Evolutionary conservation across 1,140 invertebrate species (phyloP), one percentile per base, ranked within the genome.

Genomic region (Drosophila prosaltans): DNA sequence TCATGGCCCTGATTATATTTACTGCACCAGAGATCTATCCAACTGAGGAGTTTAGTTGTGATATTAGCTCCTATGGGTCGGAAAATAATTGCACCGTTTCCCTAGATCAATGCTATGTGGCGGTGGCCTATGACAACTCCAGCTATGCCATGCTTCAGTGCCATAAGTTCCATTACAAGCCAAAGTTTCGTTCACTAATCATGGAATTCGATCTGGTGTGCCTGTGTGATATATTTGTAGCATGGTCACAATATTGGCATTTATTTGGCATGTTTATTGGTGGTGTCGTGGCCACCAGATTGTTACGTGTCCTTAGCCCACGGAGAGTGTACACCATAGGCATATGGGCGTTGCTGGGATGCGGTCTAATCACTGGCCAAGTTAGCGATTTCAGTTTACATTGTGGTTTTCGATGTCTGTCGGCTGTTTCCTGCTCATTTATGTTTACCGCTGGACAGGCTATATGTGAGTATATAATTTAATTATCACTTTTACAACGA

Each of bases 221-320:
- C 39, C 64, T 92, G 60, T 72, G 82, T 32, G 91, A 91, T 61
- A 92, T 93, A n/a, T 91, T 93, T 10, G 88, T 93, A 43, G 92
- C 92, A 32, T 92, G 92, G 76, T 92, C 92, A 1, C 92, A 93
- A 73, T 92, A 91, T 65, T 93, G 92, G 89, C 92, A 93, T 81
- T 78, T 93, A 9, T 92, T 92, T 32, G 92, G 92, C 16, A 85
- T 93, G 32, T 75, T 93, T 26, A 63, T 93, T 3, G 92, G 92
- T 10, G 92, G 92, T 39, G 78, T 93, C 3, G 74, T 89, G 36
- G 92, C 90, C 48, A 92, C 91, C 3, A 90, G 92, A 41, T 55
- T 92, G 30, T 91, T 93, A 91, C 74, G 84, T 10, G 73, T 92
- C 0, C 69, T 88, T 4, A 93, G 92, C 79, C 92, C 92, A 0